phyloP scores from a whole-genome alignment of 2,797 vertebrate species.

The Tapera naevia region DNA sequence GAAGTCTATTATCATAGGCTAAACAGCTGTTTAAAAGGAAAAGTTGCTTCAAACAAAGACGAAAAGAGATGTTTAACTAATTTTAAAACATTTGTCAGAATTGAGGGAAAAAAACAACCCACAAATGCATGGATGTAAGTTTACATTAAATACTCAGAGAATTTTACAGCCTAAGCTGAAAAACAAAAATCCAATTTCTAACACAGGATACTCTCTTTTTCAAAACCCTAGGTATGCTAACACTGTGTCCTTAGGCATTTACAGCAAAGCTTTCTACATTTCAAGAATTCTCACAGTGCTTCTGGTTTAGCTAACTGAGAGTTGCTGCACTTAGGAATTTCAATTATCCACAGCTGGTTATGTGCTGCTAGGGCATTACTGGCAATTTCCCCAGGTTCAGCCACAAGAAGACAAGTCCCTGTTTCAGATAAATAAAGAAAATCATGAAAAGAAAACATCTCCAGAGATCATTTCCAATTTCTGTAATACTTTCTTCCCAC shows the following conservation, averaged over 20 bases:
- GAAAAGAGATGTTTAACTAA: conserved; percentile 48
- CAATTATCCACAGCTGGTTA: background rate
- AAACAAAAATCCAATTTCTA: background rate
- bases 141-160: background rate
- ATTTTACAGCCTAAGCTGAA: background rate
- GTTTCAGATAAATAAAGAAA: background rate
- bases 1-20: background rate
- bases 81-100: background rate
- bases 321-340: background rate
- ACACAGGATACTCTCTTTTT: background rate
- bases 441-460: background rate
- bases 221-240: background rate
- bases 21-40: conserved; percentile 33
- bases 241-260: background rate
- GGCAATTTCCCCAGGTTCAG: background rate
- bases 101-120: background rate
- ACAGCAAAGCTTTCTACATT: background rate
- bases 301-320: background rate
- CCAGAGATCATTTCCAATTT: background rate
- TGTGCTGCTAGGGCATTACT: background rate
- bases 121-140: background rate
- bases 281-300: conserved; percentile 9
- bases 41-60: conserved; percentile 7
- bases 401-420: background rate
- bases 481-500: background rate